These are phyloP conservation scores for Adelosebastes latens DNA, from an alignment of 2,797 vertebrate species.

Conservation along the genomic window DNA sequence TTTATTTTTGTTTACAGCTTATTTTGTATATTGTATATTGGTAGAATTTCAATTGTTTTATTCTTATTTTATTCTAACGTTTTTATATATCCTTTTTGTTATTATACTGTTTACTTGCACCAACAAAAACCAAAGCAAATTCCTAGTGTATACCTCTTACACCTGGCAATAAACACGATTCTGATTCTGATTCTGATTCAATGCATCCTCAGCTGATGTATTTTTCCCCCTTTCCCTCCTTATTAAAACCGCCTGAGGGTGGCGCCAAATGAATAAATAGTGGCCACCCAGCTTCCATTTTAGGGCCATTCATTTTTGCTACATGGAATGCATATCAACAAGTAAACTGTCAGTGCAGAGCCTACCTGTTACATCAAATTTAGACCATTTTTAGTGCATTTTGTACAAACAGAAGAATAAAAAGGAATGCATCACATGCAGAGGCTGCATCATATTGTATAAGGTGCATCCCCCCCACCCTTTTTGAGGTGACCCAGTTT, in stretches of 20 bases:
- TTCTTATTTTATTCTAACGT: no score
- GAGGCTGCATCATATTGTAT: slow-evolving; percentile 12
- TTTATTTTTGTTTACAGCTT: no score
- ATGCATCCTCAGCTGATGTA: slow-evolving; percentile 32
- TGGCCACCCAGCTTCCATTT: slow-evolving; percentile 64
- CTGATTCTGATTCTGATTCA: not conserved
- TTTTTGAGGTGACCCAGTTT: slow-evolving; percentile 70
- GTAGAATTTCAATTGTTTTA: no score
- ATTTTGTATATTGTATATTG: no score
- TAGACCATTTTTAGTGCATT: not conserved
- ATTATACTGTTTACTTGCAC: no score
- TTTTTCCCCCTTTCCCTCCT: slow-evolving; percentile 16
- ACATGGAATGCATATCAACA: slow-evolving; percentile 77
- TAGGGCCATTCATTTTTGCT: slow-evolving; percentile 66
- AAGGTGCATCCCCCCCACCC: slow-evolving; percentile 6
- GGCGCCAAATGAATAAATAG: slow-evolving; percentile 86
- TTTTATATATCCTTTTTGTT: no score
- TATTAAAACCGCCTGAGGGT: slow-evolving; percentile 79
- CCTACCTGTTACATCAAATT: slow-evolving; percentile 70
- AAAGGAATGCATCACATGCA: not conserved
- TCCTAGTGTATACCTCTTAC: no score
- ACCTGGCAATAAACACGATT: no score
- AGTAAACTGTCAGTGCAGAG: slow-evolving; percentile 60
- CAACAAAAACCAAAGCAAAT: no score
- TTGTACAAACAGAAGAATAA: not conserved